Conservation (phyloP, 2,888 invertebrate species). For the Flexamia atlantica region DNA sequence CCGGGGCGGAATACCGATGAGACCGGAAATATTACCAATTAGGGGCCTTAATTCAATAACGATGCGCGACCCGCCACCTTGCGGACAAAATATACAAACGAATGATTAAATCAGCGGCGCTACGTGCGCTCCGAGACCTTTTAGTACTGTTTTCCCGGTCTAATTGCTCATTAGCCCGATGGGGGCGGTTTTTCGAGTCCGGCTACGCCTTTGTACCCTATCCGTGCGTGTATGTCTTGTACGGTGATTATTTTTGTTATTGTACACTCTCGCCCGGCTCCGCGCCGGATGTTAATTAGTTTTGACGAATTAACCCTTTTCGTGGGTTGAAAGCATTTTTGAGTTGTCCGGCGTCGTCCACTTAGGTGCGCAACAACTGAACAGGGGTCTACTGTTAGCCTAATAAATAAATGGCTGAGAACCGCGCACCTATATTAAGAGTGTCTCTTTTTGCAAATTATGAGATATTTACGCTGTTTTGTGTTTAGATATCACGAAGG, state of each 20-base stretch:
- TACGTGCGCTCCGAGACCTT: constrained; percentile 43
- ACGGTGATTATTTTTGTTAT: constrained; percentile 50
- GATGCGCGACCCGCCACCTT: constrained; percentile 35
- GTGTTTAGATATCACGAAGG: too few species aligned
- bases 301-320: constrained; percentile 49
- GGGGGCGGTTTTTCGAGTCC: constrained; percentile 54
- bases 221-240: constrained; percentile 47
- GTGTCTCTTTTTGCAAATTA: background rate
- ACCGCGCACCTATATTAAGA: background rate
- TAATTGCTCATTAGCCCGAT: constrained; percentile 53
- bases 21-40: constrained; percentile 58
- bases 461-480: too few species aligned
- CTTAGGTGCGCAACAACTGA: background rate
- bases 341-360: constrained; percentile 23
- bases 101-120: constrained; percentile 36
- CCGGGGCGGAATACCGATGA: constrained; percentile 46
- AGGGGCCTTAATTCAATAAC: constrained; percentile 48
- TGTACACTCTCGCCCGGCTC: background rate
- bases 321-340: constrained; percentile 58
- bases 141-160: constrained; percentile 41
- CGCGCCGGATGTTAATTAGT: constrained; percentile 43
- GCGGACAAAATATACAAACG: constrained; percentile 52
- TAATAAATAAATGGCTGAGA: constrained; percentile 12
- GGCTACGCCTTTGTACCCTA: constrained; percentile 32
- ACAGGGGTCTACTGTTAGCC: constrained; percentile 13